phyloP scores from a whole-genome alignment of 2,113 vertebrate genomes.

The Fukomys damarensis region DNA sequence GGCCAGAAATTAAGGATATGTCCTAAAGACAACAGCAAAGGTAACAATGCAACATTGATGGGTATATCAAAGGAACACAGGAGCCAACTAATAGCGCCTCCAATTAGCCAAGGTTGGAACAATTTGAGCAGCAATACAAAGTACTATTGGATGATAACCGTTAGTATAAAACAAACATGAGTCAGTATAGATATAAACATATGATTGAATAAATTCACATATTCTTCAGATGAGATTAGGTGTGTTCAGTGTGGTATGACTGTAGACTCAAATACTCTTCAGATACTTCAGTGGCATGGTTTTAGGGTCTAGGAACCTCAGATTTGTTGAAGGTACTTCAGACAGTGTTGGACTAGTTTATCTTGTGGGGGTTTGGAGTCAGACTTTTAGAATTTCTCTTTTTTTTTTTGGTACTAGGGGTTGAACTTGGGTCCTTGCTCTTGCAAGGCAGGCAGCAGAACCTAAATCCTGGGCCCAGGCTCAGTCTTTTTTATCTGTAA shows the following conservation, averaged over 20 bases:
- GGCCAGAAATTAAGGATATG: constrained; percentile 6
- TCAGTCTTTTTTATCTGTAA: constrained; percentile 17
- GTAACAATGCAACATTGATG: not conserved
- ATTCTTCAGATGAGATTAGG: not conserved
- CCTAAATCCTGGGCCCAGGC: too few relatives aligned
- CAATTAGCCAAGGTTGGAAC: not conserved
- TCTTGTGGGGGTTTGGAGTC: not conserved
- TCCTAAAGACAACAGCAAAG: not conserved
- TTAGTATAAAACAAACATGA: constrained; percentile 8
- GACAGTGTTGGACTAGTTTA: not conserved
- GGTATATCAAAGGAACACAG: not conserved
- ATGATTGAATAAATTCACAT: not conserved
- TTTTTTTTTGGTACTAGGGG: too few relatives aligned
- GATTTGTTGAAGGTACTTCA: not conserved
- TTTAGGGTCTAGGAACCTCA: not conserved
- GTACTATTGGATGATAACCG: not conserved
- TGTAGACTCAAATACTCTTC: not conserved
- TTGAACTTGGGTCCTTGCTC: too few relatives aligned
- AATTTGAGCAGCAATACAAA: constrained; percentile 16
- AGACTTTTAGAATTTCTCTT: not conserved
- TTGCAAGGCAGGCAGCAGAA: too few relatives aligned
- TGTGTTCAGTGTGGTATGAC: too few relatives aligned
- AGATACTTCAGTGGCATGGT: not conserved
- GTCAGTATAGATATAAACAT: not conserved
- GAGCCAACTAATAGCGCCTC: not conserved